These are phyloP conservation scores for Lagopus muta DNA, from an alignment of 2,113 vertebrate genomes.

Conservation along the genomic window DNA sequence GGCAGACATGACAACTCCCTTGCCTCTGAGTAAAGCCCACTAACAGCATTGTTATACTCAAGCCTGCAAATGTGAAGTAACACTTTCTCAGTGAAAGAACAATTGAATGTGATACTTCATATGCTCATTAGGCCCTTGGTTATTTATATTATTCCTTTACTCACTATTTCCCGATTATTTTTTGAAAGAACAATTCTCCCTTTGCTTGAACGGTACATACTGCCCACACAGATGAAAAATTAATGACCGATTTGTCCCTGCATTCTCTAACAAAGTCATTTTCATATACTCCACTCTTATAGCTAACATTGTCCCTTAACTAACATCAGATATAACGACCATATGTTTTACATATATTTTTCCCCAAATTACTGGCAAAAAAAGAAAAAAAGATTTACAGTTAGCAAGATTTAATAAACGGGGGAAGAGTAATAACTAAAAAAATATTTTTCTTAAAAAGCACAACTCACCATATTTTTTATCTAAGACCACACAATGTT, in stretches of 20 bases:
- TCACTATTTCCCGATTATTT: background rate
- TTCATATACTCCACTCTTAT: background rate
- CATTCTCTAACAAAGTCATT: background rate
- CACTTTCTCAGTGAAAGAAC: background rate
- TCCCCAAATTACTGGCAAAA: background rate
- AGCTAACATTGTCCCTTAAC: background rate
- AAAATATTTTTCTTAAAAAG: background rate
- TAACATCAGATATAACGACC: background rate
- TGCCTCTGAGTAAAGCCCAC: background rate
- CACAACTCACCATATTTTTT: slow-evolving; percentile 78
- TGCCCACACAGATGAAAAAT: background rate
- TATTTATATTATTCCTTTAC: background rate
- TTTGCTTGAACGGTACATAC: background rate
- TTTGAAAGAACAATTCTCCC: background rate
- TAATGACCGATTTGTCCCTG: background rate
- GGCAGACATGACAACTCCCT: rapidly evolving
- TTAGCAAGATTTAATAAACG: background rate
- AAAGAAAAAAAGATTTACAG: background rate
- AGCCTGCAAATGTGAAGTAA: background rate
- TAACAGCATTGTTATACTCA: background rate
- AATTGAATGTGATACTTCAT: background rate
- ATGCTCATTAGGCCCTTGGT: background rate
- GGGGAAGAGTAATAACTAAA: background rate
- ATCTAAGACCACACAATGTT: slow-evolving; percentile 86
- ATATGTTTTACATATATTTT: background rate